phyloP scores from a whole-genome alignment of 2,797 vertebrate species.

The Onychomys torridus region DNA sequence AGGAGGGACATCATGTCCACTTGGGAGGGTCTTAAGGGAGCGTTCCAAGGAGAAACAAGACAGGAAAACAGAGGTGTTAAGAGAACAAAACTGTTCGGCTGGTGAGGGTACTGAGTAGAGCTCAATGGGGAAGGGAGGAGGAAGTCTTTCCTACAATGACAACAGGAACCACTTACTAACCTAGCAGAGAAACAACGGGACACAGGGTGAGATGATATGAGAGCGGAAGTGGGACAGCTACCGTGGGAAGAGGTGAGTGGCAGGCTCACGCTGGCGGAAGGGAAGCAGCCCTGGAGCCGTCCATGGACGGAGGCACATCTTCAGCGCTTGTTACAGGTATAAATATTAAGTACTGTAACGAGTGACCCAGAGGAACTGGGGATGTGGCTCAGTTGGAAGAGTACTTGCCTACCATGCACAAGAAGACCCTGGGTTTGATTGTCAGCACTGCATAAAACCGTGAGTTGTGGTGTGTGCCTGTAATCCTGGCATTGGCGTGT shows the following conservation, averaged over 20 bases:
- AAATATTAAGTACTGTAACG: neutral
- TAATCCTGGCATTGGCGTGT: neutral
- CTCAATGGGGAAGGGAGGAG: neutral
- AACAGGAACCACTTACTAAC: neutral
- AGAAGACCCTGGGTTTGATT: neutral
- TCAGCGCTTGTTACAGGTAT: neutral
- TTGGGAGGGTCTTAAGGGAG: slow-evolving; percentile 17
- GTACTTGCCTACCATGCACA: neutral
- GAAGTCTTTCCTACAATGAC: neutral
- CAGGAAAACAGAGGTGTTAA: neutral
- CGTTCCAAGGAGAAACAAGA: neutral
- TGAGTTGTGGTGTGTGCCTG: neutral
- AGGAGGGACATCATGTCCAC: neutral
- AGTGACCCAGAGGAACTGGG: neutral
- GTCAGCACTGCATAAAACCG: neutral
- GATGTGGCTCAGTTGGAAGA: neutral
- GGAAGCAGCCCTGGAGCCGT: neutral
- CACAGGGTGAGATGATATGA: neutral
- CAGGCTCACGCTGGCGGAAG: neutral
- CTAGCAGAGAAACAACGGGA: neutral
- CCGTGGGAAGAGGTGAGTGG: neutral
- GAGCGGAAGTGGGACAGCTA: neutral
- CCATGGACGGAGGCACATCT: neutral
- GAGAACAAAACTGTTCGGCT: neutral
- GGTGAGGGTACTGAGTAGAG: neutral